Conservation (phyloP, 2,113 vertebrate species). For the Meriones unguiculatus region DNA sequence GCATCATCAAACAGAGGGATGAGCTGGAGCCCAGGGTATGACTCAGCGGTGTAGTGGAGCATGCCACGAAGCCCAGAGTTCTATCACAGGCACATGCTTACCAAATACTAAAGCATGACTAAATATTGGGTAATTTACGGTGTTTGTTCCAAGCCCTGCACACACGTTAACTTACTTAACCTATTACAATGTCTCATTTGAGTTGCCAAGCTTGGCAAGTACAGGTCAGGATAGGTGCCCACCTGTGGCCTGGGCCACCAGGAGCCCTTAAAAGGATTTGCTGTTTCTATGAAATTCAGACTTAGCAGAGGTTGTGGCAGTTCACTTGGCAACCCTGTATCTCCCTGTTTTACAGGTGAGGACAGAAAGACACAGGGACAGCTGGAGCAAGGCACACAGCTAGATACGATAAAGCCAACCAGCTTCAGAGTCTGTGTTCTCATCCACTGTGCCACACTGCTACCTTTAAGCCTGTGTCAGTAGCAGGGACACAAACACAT, state of each 20-base stretch:
- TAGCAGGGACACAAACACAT: not conserved
- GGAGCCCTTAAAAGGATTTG: not conserved
- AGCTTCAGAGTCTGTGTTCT: not conserved
- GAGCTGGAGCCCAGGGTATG: not conserved
- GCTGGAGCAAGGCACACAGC: not conserved
- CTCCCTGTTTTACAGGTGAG: conserved; percentile 15
- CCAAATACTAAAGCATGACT: too few relatives aligned
- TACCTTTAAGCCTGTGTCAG: not conserved
- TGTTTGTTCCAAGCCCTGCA: not conserved
- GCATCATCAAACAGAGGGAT: too few relatives aligned
- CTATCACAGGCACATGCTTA: not conserved
- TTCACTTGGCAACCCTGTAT: not conserved
- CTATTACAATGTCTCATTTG: not conserved
- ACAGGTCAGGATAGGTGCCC: not conserved
- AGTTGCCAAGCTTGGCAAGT: not conserved
- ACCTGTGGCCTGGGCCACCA: not conserved
- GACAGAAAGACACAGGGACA: not conserved
- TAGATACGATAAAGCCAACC: not conserved
- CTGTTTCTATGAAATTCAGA: not conserved
- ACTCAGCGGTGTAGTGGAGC: not conserved
- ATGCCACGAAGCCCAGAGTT: not conserved
- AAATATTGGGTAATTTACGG: not conserved
- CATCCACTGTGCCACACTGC: not conserved
- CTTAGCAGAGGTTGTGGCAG: not conserved
- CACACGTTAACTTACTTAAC: not conserved